These are phyloP conservation scores for Crax fasciolata DNA, from an alignment of 2,797 vertebrate genomes.

Conservation along the genomic window DNA sequence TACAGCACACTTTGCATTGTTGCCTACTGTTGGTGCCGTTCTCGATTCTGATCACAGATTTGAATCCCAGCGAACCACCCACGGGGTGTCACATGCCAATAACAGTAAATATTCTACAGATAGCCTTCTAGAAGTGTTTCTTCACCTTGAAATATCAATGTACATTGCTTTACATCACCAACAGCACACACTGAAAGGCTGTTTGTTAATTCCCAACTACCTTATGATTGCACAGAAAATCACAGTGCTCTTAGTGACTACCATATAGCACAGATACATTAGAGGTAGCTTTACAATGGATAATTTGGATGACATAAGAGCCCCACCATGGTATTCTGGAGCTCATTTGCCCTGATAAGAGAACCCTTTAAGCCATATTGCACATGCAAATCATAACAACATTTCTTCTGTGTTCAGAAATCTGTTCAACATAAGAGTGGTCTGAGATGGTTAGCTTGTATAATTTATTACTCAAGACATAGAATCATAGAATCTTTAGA, in stretches of 20 bases:
- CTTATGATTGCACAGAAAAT: not conserved
- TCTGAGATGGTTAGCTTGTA: not conserved
- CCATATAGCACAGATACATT: rapidly evolving
- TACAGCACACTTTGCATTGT: not conserved
- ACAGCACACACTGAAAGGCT: not conserved
- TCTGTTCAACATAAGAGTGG: not conserved
- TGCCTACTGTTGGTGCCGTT: not conserved
- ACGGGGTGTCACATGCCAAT: rapidly evolving
- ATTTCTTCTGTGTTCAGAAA: not conserved
- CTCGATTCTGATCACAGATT: not conserved
- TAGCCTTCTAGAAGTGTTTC: not conserved
- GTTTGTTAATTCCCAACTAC: not conserved
- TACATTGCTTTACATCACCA: not conserved
- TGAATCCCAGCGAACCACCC: not conserved
- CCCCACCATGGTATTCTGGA: not conserved
- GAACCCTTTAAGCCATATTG: not conserved
- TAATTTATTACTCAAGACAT: not conserved
- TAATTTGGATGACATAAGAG: not conserved
- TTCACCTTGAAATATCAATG: not conserved
- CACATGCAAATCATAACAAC: not conserved
- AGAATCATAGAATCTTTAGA: too few relatives aligned
- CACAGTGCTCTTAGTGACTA: not conserved
- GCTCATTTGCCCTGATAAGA: not conserved
- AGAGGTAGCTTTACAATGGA: not conserved
- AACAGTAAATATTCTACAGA: not conserved